Base-by-base conservation (phyloP, 1,140 invertebrate species). In the Pseudomyrmex flavicornis region DNA sequence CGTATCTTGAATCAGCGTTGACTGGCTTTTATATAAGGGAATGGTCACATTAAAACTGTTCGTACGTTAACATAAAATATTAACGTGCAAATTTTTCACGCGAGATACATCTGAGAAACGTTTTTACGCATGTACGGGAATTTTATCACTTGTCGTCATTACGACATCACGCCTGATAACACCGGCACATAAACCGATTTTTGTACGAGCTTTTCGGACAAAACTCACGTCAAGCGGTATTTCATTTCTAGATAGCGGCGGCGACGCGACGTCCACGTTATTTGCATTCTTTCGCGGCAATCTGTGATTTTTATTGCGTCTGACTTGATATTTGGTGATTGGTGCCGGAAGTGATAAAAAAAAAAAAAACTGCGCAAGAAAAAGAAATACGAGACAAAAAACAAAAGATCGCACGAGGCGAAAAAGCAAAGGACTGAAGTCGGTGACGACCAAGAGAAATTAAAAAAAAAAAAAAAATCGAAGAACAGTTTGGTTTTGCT, bases 401-500 rank as follows among this genome's bases (percentile, higher is more conserved):
- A 22, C 35, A 44, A 50, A 73, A 65, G n/a, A 59, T 83, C 48
- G 74, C 12, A 35, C 9, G 50, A 63, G 20, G 15, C 2, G 1
- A 15, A 35, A 50, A 50, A 68, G 48, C 62, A 26, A 17, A 35
- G 7, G 26, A 54, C 50, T 26, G 56, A n/a, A 76, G 48, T 76
- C 48, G 61, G 22, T 9, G 77, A 80, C 52, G 15, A 83, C 61
- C 63, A n/a, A 35, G 2, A 17, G 15, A 13, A 56, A 2, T 1
- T 10, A 15, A 20, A 8, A 17, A 62, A 15, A 13, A 1, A 66
- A 13, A 10, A 5, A 62, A n/a, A 56, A 17, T 61, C 35, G 26
- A 52, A 22, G 63, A 68, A 65, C 20, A 26, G 17, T 80, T 56
- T 54, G 65, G 82, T 72, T 87, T 87, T 46, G 56, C n/a, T 46